Percentiles rank a stretch among this genome's conserved stretches.
These are phyloP conservation scores for Frieseomelitta varia DNA, from an alignment of 1,140 invertebrate genomes.

Conservation along the genomic window DNA sequence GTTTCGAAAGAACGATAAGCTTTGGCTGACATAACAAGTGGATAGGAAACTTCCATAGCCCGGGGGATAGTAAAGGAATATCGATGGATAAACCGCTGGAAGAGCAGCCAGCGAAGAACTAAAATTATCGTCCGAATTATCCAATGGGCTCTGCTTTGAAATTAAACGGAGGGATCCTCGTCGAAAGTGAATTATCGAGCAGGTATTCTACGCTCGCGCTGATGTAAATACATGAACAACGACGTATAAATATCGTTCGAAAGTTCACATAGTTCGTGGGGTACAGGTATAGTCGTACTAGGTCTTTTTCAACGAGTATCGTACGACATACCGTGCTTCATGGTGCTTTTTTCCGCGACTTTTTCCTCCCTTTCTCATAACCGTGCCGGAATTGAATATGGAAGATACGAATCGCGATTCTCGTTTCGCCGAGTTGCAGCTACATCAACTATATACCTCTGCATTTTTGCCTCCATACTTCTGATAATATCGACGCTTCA, in stretches of 20 bases:
- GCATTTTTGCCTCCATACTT: slow-evolving; percentile 12
- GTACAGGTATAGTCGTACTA: not conserved
- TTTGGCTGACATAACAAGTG: not conserved
- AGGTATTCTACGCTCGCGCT: not conserved
- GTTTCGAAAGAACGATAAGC: not conserved
- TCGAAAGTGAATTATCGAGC: no score
- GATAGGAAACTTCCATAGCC: not conserved
- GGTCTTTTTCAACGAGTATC: not conserved
- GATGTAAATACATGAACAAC: not conserved
- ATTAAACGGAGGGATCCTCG: not conserved
- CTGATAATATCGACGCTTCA: slow-evolving; percentile 11
- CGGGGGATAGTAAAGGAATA: not conserved
- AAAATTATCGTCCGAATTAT: not conserved
- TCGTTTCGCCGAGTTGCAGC: slow-evolving; percentile 27
- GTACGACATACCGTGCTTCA: not conserved
- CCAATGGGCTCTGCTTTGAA: not conserved
- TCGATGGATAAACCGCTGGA: not conserved
- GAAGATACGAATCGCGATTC: slow-evolving; percentile 19
- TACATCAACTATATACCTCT: not conserved
- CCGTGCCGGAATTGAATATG: slow-evolving; percentile 10
- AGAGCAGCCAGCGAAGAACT: not conserved
- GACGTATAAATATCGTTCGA: not conserved
- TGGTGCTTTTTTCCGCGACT: not conserved
- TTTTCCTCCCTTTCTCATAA: not conserved
- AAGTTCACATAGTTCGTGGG: not conserved